phyloP scores from a whole-genome alignment of 2,888 invertebrate species.

The Scrobipalpa costella region DNA sequence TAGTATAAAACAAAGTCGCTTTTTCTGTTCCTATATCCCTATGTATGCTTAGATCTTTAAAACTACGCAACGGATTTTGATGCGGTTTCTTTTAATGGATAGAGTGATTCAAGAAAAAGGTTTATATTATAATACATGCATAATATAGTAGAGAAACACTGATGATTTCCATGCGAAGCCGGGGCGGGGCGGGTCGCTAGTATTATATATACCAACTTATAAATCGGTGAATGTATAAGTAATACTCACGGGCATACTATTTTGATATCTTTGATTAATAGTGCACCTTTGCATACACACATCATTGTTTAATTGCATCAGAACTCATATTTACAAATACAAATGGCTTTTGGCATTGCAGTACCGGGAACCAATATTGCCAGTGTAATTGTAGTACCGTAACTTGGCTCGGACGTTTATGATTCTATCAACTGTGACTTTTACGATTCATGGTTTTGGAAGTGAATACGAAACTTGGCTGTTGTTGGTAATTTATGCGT shows the following conservation, averaged over 20 bases:
- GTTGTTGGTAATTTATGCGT: not conserved
- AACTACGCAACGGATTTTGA: too few relatives aligned
- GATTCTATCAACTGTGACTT: conserved; percentile 3
- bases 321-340: conserved; percentile 7
- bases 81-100: too few relatives aligned
- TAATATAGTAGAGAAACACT: too few relatives aligned
- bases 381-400: not conserved
- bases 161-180: too few relatives aligned
- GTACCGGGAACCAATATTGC: not conserved
- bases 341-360: not conserved
- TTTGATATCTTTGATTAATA: not conserved
- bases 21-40: too few relatives aligned
- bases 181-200: too few relatives aligned
- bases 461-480: not conserved
- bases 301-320: not conserved
- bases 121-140: too few relatives aligned
- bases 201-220: not conserved
- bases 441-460: not conserved
- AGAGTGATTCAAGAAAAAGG: too few relatives aligned
- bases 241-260: not conserved
- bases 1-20: too few relatives aligned
- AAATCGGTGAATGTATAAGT: too few relatives aligned
- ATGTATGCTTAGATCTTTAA: too few relatives aligned
- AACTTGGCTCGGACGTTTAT: not conserved
- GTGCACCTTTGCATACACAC: not conserved